Evolutionary conservation across 2,797 vertebrate genomes (phyloP), one percentile per base, ranked within the genome.

Genomic region (Miichthys miiuy): DNA sequence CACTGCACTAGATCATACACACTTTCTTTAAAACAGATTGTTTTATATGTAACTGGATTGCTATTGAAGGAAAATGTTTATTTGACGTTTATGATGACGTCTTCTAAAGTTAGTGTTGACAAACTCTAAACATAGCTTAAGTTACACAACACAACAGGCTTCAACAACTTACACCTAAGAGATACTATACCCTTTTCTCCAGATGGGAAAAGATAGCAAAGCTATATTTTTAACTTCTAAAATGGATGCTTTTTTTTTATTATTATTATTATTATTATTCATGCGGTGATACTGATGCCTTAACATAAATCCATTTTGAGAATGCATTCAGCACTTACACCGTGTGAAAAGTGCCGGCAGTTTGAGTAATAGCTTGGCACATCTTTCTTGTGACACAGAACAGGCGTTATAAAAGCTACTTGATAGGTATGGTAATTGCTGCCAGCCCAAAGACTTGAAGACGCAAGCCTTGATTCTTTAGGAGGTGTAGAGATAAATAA

Each of bases 371-470:
- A 78, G 86, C 87, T 86, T 84, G 77, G 79, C 84, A 80, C 81
- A 62, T 85, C 68, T 80, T 75, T 87, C 87, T 79, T 75, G 77
- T 82, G 89, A 87, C 86, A 87, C 79, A 77, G 81, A 88, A 77
- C 73, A 86, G 82, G 77, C 69, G 46, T 86, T 85, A 81, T 79
- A 82, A 89, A 88, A 92, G 87, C 80, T 56, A 80, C 87, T 92
- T 89, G 88, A 92, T 88, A 87, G 86, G 82, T 90, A 88, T 88
- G 91, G 84, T 93, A 94, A 93, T 92, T 89, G 83, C 91, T 91
- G 89, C 84, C 86, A 92, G 84, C 87, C 84, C 80, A 86, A 87
- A 88, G 87, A 87, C 83, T 82, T 85, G 75, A 82, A 79, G 84
- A 92, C 71, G 68, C 79, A 71, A 82, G 82, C 71, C 89, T 89